Evolutionary conservation across 2,888 invertebrate species (phyloP).

Genomic region (Dynastes grantii): DNA sequence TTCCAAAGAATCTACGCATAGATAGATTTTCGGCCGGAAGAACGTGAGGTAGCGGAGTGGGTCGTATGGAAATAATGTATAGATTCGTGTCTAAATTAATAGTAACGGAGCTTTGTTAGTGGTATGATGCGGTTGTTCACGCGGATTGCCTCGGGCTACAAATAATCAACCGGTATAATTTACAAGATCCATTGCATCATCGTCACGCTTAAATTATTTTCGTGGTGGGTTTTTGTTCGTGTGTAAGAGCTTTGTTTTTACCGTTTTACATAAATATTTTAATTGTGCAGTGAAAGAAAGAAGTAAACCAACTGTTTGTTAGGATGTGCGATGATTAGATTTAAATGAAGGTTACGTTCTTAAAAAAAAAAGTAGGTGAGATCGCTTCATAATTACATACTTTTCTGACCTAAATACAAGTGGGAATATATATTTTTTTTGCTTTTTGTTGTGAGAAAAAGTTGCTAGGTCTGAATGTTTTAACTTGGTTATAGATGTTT

Average conservation of each 20-base stretch:
- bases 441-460: no score
- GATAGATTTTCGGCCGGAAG: constrained; percentile 12
- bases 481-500: no score
- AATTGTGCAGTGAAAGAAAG: background rate
- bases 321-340: no score
- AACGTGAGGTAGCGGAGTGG: background rate
- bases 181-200: constrained; percentile 62
- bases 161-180: constrained; percentile 62
- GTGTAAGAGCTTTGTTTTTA: constrained; percentile 25
- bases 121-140: constrained; percentile 47
- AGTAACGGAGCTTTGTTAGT: constrained; percentile 33
- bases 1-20: background rate
- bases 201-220: constrained; percentile 48
- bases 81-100: constrained; percentile 44
- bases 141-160: constrained; percentile 52
- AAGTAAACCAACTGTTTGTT: no score
- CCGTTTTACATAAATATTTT: constrained; percentile 32
- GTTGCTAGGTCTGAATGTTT: no score
- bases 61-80: constrained; percentile 18
- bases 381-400: no score
- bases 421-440: background rate
- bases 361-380: background rate
- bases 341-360: background rate
- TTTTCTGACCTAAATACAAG: no score
- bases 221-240: constrained; percentile 40